Conservation (phyloP, 2,888 invertebrate genomes). For the Syritta pipiens region DNA sequence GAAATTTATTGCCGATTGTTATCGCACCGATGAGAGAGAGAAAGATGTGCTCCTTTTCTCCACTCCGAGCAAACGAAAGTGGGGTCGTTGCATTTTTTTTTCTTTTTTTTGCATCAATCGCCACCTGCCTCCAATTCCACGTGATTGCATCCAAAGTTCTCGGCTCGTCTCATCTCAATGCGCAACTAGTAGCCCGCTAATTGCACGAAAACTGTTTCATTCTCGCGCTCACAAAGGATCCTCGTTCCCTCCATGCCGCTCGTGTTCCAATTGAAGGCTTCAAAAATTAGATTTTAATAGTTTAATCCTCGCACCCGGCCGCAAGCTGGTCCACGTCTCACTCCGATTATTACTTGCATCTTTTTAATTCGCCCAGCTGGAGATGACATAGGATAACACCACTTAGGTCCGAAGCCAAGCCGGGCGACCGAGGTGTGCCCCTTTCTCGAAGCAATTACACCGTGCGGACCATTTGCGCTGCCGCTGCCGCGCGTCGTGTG, state of each 20-base stretch:
- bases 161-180: background rate
- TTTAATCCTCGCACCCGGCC: conserved; percentile 38
- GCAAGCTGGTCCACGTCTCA: background rate
- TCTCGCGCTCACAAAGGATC: conserved; percentile 20
- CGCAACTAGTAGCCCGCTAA: conserved; percentile 27
- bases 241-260: background rate
- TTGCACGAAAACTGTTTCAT: conserved; percentile 58
- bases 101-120: too few relatives aligned
- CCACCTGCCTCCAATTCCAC: conserved; percentile 42
- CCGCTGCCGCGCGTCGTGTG: conserved; percentile 19
- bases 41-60: too few relatives aligned
- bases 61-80: too few relatives aligned
- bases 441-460: conserved; percentile 38
- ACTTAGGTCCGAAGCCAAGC: conserved; percentile 1
- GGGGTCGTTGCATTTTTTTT: too few relatives aligned
- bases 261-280: conserved; percentile 64
- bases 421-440: conserved; percentile 3
- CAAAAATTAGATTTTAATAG: conserved; percentile 60
- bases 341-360: conserved; percentile 58
- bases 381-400: conserved; percentile 55
- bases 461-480: background rate
- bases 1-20: conserved; percentile 62
- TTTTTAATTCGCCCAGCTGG: conserved; percentile 67
- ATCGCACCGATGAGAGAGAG: too few relatives aligned
- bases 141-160: conserved; percentile 24